Evolutionary conservation across 2,113 vertebrate genomes (phyloP), one percentile per base, ranked within the genome.

Genomic region (Gambusia holbrooki): DNA sequence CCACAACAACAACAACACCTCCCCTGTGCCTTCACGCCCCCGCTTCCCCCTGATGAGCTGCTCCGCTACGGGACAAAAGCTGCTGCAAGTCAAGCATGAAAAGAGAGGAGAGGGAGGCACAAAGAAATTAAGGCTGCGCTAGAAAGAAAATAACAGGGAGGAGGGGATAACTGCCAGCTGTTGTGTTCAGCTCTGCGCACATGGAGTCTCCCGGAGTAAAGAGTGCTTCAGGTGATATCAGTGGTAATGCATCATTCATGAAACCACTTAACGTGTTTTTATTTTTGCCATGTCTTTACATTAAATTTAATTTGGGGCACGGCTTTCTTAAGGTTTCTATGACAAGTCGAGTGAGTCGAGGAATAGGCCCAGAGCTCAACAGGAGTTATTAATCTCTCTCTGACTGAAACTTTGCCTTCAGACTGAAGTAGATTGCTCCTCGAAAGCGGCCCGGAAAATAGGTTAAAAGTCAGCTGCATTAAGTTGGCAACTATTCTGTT

Each of bases 81-180:
- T 93, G 94, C 94, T 93, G 95, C 93, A 95, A 95, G 95, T 95
- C 92, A 95, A 93, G 94, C 93, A 93, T 95, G 94, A 94, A 94
- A 93, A 86, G 84, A 87, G 71, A 62, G 82, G 73, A 76, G 84
- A 77, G 82, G 82, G 81, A 62, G 67, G 65, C 63, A 2, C 73
- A 86, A 90, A 89, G 79, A 92, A 92, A 89, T 78, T 68, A 85
- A 81, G 87, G 89, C 80, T 83, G 87, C 85, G 82, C 73, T 87
- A 74, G 78, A 82, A 76, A 88, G 74, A 86, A 85, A 86, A 84
- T 87, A 79, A 89, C 74, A 76, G 84, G 82, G 65, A 28, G 64
- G 37, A 30, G 85, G 86, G 84, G 66, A 92, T 84, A 87, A 92
- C 86, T 77, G 88, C 93, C 95, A 96, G 95, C 96, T 96, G 96